phyloP scores from a whole-genome alignment of 1,140 invertebrate species.

The Charaxes varanes region DNA sequence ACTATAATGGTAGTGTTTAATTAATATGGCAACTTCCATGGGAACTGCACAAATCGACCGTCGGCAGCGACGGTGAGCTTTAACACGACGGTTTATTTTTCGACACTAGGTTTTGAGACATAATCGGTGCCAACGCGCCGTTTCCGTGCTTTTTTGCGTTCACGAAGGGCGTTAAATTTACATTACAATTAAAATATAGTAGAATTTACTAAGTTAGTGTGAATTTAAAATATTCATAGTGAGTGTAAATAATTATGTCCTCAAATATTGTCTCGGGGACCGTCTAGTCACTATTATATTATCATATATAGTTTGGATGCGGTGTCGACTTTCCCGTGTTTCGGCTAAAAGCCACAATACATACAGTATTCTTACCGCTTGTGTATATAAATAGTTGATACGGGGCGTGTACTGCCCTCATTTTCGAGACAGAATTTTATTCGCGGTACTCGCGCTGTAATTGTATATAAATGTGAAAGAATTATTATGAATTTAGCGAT shows the following conservation, averaged over 20 bases:
- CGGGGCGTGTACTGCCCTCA: conserved; percentile 5
- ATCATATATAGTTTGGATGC: conserved; percentile 23
- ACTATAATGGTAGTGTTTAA: conserved; percentile 51
- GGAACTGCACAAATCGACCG: conserved; percentile 58
- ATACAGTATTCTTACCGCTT: conserved; percentile 53
- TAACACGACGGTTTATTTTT: conserved; percentile 46
- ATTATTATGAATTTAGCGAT: conserved; percentile 53
- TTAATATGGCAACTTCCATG: conserved; percentile 50
- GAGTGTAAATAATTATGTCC: conserved; percentile 49
- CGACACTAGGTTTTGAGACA: conserved; percentile 38
- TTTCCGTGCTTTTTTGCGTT: conserved; percentile 30
- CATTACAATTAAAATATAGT: conserved; percentile 3
- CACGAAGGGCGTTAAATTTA: conserved; percentile 31
- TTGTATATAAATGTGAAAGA: conserved; percentile 38
- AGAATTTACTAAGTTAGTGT: conserved; percentile 41
- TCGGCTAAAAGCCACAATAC: conserved; percentile 36
- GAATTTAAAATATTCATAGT: conserved; percentile 49
- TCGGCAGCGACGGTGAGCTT: conserved; percentile 32
- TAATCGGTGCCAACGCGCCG: conserved; percentile 34
- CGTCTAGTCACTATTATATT: conserved; percentile 61
- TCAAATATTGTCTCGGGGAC: conserved; percentile 36
- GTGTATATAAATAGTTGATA: conserved; percentile 27
- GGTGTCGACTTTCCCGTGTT: conserved; percentile 7
- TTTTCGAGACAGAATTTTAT: conserved; percentile 10
- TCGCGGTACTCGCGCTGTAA: conserved; percentile 11